Conservation (phyloP, 2,888 invertebrate genomes). For the Stratiomys singularior region DNA sequence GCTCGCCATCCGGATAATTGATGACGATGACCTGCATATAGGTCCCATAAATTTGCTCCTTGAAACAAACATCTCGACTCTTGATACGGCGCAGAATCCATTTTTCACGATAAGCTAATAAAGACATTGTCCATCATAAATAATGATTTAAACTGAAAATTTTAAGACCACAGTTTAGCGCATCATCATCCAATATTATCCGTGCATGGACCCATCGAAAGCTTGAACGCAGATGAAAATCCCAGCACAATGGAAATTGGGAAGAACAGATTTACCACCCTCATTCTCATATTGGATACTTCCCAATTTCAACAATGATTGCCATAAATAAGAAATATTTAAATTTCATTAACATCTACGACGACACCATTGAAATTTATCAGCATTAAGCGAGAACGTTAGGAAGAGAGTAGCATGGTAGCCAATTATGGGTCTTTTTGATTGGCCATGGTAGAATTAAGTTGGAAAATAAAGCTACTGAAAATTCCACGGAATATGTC, state of each 20-base stretch:
- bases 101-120: constrained; percentile 14
- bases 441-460: too few species aligned
- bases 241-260: neutral
- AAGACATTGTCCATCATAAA: constrained; percentile 5
- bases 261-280: constrained; percentile 19
- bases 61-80: neutral
- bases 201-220: neutral
- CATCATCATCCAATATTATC: neutral
- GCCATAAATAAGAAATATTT: constrained; percentile 39
- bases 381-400: constrained; percentile 1
- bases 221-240: neutral
- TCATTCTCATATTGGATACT: neutral
- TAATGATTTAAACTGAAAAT: neutral
- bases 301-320: constrained; percentile 14
- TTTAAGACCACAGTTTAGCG: neutral
- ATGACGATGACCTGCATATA: neutral
- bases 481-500: too few species aligned
- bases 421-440: too few species aligned
- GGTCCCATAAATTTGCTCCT: neutral
- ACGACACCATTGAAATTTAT: constrained; percentile 32
- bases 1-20: neutral
- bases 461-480: too few species aligned
- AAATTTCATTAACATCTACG: constrained; percentile 36
- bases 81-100: neutral
- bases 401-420: too few species aligned